Percentiles rank a stretch among this genome's conserved stretches.
Evolutionary conservation across 2,888 invertebrate genomes (phyloP).

Genomic region (Panzeria rudis): DNA sequence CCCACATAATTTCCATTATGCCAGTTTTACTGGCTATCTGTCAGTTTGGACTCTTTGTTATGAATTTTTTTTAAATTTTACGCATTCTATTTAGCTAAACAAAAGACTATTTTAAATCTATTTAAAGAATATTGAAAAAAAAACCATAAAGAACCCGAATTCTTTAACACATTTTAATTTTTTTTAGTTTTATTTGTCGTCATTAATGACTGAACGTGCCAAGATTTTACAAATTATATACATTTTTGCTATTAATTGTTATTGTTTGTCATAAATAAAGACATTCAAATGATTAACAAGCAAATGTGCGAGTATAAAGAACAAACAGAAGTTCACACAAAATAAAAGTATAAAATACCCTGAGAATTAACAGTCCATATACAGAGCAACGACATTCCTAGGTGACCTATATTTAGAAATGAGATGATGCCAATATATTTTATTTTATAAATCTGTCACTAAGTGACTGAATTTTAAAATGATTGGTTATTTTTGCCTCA

Average conservation of each 20-base stretch:
- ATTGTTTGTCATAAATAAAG: constrained; percentile 18
- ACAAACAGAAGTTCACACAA: constrained; percentile 5
- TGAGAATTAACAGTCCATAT: constrained; percentile 27
- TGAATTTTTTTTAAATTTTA: background rate
- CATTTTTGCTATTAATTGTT: constrained; percentile 16
- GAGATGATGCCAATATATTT: background rate
- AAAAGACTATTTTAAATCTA: background rate
- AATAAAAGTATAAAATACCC: background rate
- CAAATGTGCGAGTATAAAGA: background rate
- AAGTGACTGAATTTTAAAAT: no score
- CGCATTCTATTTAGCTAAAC: background rate
- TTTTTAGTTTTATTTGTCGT: constrained; percentile 39
- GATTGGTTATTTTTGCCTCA: no score
- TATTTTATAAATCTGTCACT: no score
- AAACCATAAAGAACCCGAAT: constrained; percentile 23
- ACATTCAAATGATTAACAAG: background rate
- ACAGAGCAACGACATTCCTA: constrained; percentile 48
- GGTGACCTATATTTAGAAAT: constrained; percentile 58
- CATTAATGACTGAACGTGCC: constrained; percentile 58
- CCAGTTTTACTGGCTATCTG: background rate
- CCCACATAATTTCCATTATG: background rate
- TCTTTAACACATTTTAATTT: background rate
- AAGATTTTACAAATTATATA: constrained; percentile 55
- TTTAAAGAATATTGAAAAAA: background rate
- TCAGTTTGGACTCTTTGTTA: background rate